Evolutionary conservation across 2,888 invertebrate genomes (phyloP), one percentile per base, ranked within the genome.

Genomic region (Acanthosepion lycidas): DNA sequence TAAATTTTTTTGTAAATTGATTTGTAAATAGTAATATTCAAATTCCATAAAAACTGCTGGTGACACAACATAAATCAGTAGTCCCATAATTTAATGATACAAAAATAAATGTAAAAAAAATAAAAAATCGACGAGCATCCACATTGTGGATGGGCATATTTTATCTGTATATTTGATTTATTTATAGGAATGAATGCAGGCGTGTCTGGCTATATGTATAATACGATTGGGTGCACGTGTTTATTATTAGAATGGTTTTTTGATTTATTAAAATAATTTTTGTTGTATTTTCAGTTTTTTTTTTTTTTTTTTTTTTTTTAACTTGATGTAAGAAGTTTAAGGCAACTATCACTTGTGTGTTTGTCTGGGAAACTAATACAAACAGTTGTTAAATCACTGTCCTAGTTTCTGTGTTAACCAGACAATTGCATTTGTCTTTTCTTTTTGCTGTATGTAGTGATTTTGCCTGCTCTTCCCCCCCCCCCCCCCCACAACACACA

Each of bases 1-100:
- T 78, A 78, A 78, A 78, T 78, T n/a, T n/a, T 78, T 78, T 78
- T 78, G 78, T 78, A 78, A 78, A 78, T 78, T 78, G n/a, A n/a
- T 78, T 78, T 78, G 78, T 78, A 78, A 78, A 78, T 78, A 78
- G 18, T 28, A 78, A 78, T 78, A 78, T n/a, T 9, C 18, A 78
- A n/a, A 78, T 78, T 78, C 78, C 78, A 78, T 78, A 15, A 33
- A 78, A 78, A 78, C 78, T 78, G 78, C 78, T 78, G 78, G 78
- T 78, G 78, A 78, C 78, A 78, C n/a, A 33, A 78, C 78, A 78
- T n/a, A n/a, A 78, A 78, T 78, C 78, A n/a, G 78, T 33, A 78
- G 78, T 78, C 15, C 23, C n/a, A n/a, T 78, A n/a, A n/a, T 78
- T 78, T 78, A 78, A 78, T 64, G 64, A 26, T 64, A 64, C n/a